phyloP scores from a whole-genome alignment of 2,888 invertebrate species.

The Coremacera marginata region DNA sequence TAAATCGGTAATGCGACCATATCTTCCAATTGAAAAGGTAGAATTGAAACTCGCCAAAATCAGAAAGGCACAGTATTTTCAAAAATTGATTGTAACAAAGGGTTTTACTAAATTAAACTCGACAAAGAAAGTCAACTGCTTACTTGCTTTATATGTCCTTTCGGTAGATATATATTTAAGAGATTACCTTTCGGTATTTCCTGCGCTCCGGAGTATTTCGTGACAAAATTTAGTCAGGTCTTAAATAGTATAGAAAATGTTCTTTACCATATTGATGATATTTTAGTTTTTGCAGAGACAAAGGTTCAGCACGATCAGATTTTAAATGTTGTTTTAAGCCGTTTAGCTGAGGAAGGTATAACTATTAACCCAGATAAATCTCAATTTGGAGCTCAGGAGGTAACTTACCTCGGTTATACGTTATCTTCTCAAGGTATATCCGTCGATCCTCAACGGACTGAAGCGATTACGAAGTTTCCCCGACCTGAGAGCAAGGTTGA shows the following conservation, averaged over 20 bases:
- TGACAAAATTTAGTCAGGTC: constrained; percentile 34
- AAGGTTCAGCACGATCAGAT: constrained; percentile 13
- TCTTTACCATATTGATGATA: constrained; percentile 33
- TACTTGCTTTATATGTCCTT: no score
- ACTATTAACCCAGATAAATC: constrained; percentile 36
- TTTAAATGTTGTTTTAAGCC: constrained; percentile 19
- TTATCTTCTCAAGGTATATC: constrained; percentile 28
- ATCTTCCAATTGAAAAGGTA: constrained; percentile 21
- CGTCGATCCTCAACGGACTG: constrained; percentile 21
- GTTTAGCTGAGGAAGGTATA: constrained; percentile 32
- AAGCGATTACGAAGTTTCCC: constrained; percentile 33
- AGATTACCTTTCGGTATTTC: constrained; percentile 32
- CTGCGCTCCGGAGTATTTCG: no score
- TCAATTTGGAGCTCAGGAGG: constrained; percentile 26
- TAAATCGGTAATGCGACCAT: constrained; percentile 32
- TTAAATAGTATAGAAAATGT: constrained; percentile 22
- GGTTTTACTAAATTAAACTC: constrained; percentile 36
- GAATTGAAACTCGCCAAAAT: constrained; percentile 22
- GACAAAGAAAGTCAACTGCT: no score
- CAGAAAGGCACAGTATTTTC: constrained; percentile 36
- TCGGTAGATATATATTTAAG: constrained; percentile 37
- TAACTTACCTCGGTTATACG: constrained; percentile 31
- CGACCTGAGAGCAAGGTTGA: constrained; percentile 23
- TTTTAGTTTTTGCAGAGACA: constrained; percentile 28
- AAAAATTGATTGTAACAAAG: constrained; percentile 34